Evolutionary conservation across 2,888 invertebrate genomes (phyloP), one percentile per base, ranked within the genome.

Genomic region (Pristionchus maxplancki): DNA sequence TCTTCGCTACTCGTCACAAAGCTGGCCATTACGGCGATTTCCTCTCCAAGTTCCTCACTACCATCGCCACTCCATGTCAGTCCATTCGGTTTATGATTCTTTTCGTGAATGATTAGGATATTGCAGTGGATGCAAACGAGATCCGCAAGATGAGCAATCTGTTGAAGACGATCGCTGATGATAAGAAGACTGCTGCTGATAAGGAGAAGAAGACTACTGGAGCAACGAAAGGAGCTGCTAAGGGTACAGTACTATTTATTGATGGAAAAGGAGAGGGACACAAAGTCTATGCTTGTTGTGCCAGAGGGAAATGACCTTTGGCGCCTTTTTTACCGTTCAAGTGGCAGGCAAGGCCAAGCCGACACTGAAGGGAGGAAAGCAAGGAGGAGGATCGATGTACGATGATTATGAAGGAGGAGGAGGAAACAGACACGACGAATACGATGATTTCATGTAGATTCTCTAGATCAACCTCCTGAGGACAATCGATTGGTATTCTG

Each of bases 121-220:
- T 84, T 84, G 9, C 88, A 92, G 91, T 92, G 89, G 90, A 92
- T 13, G 89, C 90, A 11, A 89, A 89, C 24, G 91, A 92, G 48
- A 91, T 91, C 28, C 90, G 91, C 17, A 92, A 93, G 86, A 93
- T 93, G 90, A 91, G 91, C 74, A 92, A 91, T 71, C 90, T 91
- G 24, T 88, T 92, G 74, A 91, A 91, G 88, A 88, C 89, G 62
- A 89, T 93, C 74, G 91, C 90, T 17, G 90, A 91, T 37, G 88
- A 91, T 24, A 92, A 92, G 89, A 93, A 91, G 88, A 85, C 88
- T n/a, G 86, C 86, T 28, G 71, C 58, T 24, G 92, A 92, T 67
- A 91, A 90, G 89, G 90, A 89, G 53, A 90, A 90, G 71, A 88
- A 89, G 86, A 88, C 89, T 24, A n/a, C 31, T 34, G 81, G 58